A percentile compares a stretch with the other conserved stretches of the same genome.
These are phyloP conservation scores for Erpornis zantholeuca DNA, from an alignment of 2,113 vertebrate species.

Conservation along the genomic window DNA sequence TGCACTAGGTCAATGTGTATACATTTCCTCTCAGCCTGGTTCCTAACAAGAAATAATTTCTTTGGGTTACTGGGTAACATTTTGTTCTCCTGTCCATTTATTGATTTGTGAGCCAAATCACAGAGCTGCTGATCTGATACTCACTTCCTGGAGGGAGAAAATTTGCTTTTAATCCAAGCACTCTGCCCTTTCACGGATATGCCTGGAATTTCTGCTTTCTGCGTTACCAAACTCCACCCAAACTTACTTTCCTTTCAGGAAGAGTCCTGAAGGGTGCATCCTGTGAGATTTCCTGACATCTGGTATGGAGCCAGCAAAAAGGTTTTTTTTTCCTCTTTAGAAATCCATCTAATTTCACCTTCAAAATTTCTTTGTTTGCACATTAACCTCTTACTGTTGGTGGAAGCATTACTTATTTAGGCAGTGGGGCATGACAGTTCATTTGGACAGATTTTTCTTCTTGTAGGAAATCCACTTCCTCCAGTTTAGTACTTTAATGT, in stretches of 20 bases:
- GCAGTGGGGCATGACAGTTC: not conserved
- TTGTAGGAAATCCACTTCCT: not conserved
- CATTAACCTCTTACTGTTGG: not conserved
- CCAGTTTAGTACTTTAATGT: not conserved
- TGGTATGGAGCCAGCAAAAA: not conserved
- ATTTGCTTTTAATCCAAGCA: not conserved
- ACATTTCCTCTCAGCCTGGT: not conserved
- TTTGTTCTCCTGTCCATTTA: not conserved
- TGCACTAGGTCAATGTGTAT: not conserved
- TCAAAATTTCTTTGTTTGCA: not conserved
- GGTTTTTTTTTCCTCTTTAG: not conserved
- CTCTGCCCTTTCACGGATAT: not conserved
- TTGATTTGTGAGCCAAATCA: not conserved
- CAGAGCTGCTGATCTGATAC: not conserved
- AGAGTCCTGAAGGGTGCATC: constrained; percentile 18
- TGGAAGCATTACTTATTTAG: not conserved
- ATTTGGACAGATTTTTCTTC: not conserved
- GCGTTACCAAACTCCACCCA: constrained; percentile 29
- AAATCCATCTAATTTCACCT: not conserved
- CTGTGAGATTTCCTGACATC: constrained; percentile 22
- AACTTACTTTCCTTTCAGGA: constrained; percentile 57
- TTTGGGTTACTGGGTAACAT: not conserved
- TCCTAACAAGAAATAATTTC: not conserved
- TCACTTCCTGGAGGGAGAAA: not conserved
- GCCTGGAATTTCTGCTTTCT: not conserved